Evolutionary conservation across 2,888 invertebrate genomes (phyloP).

Genomic region (Ceriagrion tenellum): DNA sequence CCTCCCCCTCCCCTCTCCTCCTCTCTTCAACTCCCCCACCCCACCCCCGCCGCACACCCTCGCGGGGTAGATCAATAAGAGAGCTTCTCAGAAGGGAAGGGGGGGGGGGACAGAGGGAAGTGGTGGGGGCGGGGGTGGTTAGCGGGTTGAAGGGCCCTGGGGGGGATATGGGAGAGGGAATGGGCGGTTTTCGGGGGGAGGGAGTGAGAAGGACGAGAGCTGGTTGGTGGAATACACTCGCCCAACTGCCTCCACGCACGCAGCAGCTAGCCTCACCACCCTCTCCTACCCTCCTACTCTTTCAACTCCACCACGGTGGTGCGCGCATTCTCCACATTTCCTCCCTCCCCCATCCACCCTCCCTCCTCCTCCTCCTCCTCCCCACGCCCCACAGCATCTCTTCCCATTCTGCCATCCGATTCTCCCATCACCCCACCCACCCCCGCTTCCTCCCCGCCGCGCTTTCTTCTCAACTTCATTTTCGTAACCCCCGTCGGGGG

Average conservation of each 20-base stretch:
- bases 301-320: neutral
- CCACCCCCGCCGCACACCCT: neutral
- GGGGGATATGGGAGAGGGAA: neutral
- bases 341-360: neutral
- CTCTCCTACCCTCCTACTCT: neutral
- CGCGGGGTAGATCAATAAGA: slow-evolving; percentile 58
- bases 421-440: neutral
- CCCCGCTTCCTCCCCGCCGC: neutral
- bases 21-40: no score
- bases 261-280: neutral
- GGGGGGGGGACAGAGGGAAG: neutral
- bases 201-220: neutral
- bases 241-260: neutral
- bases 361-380: no score
- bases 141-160: neutral
- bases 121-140: neutral
- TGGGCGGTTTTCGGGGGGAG: neutral
- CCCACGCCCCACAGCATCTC: no score
- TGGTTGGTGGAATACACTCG: slow-evolving; percentile 46
- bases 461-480: neutral
- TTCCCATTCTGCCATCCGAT: no score
- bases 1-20: neutral
- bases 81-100: neutral
- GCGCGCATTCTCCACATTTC: neutral
- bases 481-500: no score